Conservation (phyloP, 37 sponge, comb jelly and placozoan genomes). For the Chondrosia reniformis region DNA sequence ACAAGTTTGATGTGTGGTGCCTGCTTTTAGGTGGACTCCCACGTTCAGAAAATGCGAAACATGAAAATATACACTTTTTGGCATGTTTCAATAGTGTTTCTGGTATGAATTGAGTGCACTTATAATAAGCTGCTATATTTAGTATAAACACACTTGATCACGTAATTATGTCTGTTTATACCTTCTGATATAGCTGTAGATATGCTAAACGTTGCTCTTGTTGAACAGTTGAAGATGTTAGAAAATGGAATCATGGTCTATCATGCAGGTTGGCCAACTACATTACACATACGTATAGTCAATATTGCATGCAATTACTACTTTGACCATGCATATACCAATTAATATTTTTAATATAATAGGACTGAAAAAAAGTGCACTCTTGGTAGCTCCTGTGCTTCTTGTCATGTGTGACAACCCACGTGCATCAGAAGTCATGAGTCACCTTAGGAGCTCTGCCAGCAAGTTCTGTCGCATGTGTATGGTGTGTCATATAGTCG, state of each 20-base stretch:
- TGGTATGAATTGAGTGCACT: not conserved
- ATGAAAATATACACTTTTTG: conserved; percentile 37
- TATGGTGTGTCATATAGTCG: conserved; percentile 40
- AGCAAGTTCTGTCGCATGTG: conserved; percentile 37
- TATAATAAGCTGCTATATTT: too few species aligned
- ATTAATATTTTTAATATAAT: too few species aligned
- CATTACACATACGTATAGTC: too few species aligned
- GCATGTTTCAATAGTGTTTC: conserved; percentile 15
- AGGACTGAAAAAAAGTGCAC: conserved; percentile 13
- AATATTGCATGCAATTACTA: too few species aligned
- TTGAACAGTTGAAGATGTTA: conserved; percentile 12
- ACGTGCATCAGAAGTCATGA: conserved; percentile 32
- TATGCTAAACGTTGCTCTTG: conserved; percentile 5
- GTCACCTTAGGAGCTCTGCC: conserved; percentile 28
- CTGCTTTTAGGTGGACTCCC: conserved; percentile 39
- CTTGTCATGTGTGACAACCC: conserved; percentile 29
- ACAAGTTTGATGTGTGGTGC: conserved; percentile 54
- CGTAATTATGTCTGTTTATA: not conserved
- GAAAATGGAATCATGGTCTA: conserved; percentile 4
- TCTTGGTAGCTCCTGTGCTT: conserved; percentile 36
- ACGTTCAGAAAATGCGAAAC: not conserved
- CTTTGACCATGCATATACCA: too few species aligned
- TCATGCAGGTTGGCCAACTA: conserved; percentile 32
- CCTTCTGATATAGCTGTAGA: not conserved
- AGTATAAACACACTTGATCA: too few species aligned